phyloP scores from a whole-genome alignment of 2,797 vertebrate genomes.

The Arctocebus calabarensis region DNA sequence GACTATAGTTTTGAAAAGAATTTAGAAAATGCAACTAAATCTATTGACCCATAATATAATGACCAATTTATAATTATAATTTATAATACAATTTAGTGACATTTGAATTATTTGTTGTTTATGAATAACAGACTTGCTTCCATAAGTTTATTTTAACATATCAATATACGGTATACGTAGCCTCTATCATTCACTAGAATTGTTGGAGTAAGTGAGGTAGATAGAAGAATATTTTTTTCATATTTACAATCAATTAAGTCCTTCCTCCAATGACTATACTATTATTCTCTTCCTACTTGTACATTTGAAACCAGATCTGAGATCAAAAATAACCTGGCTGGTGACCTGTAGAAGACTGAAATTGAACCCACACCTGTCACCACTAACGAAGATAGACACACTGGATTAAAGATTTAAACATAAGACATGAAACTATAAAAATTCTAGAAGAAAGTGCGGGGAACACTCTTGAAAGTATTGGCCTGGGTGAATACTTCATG shows the following conservation, averaged over 20 bases:
- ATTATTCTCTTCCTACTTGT: constrained; percentile 62
- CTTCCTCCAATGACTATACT: constrained; percentile 64
- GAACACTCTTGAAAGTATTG: too few relatives aligned
- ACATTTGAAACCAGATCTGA: constrained; percentile 68
- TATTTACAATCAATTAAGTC: constrained; percentile 69
- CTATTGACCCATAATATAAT: constrained; percentile 25
- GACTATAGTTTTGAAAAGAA: constrained; percentile 48
- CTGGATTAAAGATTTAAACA: too few relatives aligned
- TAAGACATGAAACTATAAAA: too few relatives aligned
- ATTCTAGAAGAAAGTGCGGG: too few relatives aligned
- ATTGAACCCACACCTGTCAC: too few relatives aligned
- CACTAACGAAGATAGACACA: too few relatives aligned
- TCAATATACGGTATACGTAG: constrained; percentile 66
- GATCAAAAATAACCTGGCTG: constrained; percentile 72
- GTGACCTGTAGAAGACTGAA: too few relatives aligned
- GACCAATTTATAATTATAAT: constrained; percentile 13
- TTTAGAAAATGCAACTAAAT: constrained; percentile 39
- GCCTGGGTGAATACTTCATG: too few relatives aligned
- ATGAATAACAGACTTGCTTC: constrained; percentile 60
- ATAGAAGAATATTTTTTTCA: constrained; percentile 69
- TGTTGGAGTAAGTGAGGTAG: constrained; percentile 75
- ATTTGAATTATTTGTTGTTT: constrained; percentile 55
- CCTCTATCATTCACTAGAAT: constrained; percentile 65
- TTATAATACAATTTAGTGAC: neutral
- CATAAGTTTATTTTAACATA: constrained; percentile 74